phyloP scores from a whole-genome alignment of 2,888 invertebrate genomes.

The Omphaloscelis lunosa region DNA sequence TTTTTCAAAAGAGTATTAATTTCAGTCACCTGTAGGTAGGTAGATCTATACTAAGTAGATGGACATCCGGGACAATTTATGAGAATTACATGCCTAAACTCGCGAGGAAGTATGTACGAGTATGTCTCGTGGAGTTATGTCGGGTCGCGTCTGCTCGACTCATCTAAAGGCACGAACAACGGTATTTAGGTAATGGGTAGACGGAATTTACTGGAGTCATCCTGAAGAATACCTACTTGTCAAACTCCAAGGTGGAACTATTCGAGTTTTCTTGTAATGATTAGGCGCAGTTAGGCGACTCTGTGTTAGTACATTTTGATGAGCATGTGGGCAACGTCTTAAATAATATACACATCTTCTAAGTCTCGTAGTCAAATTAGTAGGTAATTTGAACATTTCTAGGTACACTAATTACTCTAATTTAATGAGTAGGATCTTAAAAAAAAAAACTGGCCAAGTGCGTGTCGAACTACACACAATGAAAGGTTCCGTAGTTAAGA shows the following conservation, averaged over 20 bases:
- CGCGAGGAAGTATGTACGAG: conserved; percentile 36
- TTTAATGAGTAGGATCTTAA: background rate
- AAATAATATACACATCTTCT: background rate
- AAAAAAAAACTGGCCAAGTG: no score
- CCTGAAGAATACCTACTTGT: background rate
- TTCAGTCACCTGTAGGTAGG: background rate
- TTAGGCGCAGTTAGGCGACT: background rate
- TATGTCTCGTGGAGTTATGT: conserved; percentile 44
- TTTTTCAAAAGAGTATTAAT: background rate
- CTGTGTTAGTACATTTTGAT: background rate
- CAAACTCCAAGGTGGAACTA: background rate
- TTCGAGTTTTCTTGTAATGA: background rate
- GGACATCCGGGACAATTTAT: conserved; percentile 19
- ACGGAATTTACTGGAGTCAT: conserved; percentile 9
- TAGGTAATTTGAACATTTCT: background rate
- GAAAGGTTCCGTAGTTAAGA: no score
- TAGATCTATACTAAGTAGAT: background rate
- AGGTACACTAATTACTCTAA: background rate
- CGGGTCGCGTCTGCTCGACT: conserved; percentile 16
- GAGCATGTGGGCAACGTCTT: background rate
- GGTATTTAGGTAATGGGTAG: conserved; percentile 29
- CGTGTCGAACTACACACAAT: no score
- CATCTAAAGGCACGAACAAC: background rate
- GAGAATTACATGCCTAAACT: conserved; percentile 17
- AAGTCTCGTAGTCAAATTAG: background rate